Percentiles rank a stretch among this genome's conserved stretches.
These are phyloP conservation scores for Ailuropoda melanoleuca DNA, from an alignment of 2,113 vertebrate genomes.

Conservation along the genomic window DNA sequence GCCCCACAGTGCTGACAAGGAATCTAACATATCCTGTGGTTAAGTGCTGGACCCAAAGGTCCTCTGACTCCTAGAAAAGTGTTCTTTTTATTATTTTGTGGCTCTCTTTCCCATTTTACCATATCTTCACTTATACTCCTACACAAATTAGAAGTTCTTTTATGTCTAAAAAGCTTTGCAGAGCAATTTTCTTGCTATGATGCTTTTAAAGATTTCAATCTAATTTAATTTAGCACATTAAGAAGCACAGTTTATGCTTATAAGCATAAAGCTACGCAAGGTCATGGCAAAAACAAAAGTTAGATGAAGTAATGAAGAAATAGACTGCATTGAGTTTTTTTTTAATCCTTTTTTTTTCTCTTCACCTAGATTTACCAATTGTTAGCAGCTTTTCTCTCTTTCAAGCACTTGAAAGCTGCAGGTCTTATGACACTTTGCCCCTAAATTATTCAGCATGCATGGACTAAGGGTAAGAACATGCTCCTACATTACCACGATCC, in stretches of 20 bases:
- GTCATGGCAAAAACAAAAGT: slow-evolving; percentile 31
- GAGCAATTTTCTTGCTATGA: slow-evolving; percentile 55
- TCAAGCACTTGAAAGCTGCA: slow-evolving; percentile 16
- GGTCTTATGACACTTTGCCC: background rate
- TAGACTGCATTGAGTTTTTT: background rate
- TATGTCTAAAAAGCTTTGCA: slow-evolving; percentile 59
- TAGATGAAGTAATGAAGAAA: slow-evolving; percentile 61
- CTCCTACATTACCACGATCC: background rate
- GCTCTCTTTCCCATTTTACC: background rate
- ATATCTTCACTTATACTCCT: slow-evolving; percentile 7
- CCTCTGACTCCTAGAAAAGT: slow-evolving; percentile 4
- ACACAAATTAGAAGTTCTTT: slow-evolving; percentile 59
- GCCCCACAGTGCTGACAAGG: background rate
- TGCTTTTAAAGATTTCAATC: slow-evolving; percentile 65
- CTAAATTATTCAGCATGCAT: background rate
- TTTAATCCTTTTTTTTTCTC: background rate
- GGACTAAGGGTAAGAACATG: background rate
- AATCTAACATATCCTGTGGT: background rate
- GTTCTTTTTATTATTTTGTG: background rate
- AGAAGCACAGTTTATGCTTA: slow-evolving; percentile 32
- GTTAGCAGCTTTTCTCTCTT: background rate
- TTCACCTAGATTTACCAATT: background rate
- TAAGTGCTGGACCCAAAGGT: background rate
- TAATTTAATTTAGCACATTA: slow-evolving; percentile 65
- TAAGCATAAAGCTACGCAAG: slow-evolving; percentile 54